These are phyloP conservation scores for Trachelus tabidus DNA, from an alignment of 2,888 invertebrate species.

Conservation along the genomic window DNA sequence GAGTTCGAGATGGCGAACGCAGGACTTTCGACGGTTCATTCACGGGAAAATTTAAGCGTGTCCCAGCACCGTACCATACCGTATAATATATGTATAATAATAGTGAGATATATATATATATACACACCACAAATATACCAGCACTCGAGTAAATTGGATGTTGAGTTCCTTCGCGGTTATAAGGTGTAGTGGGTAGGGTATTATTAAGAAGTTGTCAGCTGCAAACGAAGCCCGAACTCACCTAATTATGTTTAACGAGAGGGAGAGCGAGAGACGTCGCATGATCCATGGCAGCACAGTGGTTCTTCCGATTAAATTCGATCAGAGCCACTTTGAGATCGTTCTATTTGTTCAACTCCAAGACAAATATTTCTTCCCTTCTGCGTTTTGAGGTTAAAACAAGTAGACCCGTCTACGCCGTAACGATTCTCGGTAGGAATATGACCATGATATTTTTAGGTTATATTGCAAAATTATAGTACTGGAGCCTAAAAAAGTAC, in stretches of 20 bases:
- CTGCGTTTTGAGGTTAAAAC: not conserved
- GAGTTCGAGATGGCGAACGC: not conserved
- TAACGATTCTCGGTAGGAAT: no score
- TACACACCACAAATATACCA: not conserved
- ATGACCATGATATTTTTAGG: not conserved
- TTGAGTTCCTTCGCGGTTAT: slow-evolving; percentile 20
- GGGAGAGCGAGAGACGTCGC: not conserved
- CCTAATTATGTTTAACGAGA: slow-evolving; percentile 24
- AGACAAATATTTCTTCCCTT: not conserved
- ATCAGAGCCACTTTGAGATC: slow-evolving; percentile 18
- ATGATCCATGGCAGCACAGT: not conserved
- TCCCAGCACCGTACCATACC: not conserved
- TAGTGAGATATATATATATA: not conserved
- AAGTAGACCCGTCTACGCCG: not conserved
- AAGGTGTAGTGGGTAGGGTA: slow-evolving; percentile 25
- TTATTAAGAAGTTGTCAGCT: slow-evolving; percentile 54
- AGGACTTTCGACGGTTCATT: not conserved
- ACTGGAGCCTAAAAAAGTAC: not conserved
- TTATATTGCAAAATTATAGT: not conserved
- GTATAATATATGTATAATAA: not conserved
- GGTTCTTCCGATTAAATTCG: not conserved
- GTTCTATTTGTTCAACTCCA: slow-evolving; percentile 23
- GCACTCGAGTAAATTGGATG: slow-evolving; percentile 57
- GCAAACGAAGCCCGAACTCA: slow-evolving; percentile 33
- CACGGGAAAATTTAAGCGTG: not conserved